These are phyloP conservation scores for Thumatha senex DNA, from an alignment of 2,888 invertebrate genomes.

Conservation along the genomic window DNA sequence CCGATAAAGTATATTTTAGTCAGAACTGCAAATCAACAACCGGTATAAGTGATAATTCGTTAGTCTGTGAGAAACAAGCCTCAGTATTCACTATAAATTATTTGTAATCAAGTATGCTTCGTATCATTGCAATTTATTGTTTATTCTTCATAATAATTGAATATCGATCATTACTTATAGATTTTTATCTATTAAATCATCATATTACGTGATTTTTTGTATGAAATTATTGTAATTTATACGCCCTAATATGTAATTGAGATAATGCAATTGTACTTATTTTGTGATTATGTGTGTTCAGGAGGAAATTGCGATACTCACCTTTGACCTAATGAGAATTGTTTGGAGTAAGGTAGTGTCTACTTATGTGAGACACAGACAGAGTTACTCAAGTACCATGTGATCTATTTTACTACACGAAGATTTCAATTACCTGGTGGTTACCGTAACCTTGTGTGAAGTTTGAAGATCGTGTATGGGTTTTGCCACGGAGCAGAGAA, in stretches of 20 bases:
- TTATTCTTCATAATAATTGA: background rate
- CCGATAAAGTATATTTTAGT: no score
- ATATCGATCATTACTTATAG: no score
- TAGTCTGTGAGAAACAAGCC: background rate
- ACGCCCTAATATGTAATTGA: slow-evolving; percentile 6
- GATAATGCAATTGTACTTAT: slow-evolving; percentile 7
- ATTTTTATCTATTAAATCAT: slow-evolving; percentile 10
- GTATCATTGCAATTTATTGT: slow-evolving; percentile 6
- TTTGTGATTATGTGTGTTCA: background rate
- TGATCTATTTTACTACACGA: no score
- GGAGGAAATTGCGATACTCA: slow-evolving; percentile 4
- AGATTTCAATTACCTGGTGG: no score
- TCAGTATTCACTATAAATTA: background rate
- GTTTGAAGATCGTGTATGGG: background rate
- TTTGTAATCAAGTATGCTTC: slow-evolving; percentile 1
- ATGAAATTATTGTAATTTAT: slow-evolving; percentile 7
- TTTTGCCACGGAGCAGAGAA: background rate
- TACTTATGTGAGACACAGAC: background rate
- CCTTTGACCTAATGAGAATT: slow-evolving; percentile 1
- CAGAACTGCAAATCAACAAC: no score
- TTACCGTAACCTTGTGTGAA: no score
- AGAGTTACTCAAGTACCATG: no score
- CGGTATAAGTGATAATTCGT: background rate
- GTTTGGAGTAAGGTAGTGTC: background rate
- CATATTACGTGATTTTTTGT: slow-evolving; percentile 16